phyloP scores from a whole-genome alignment of 2,113 vertebrate species.

The Sardina pilchardus region DNA sequence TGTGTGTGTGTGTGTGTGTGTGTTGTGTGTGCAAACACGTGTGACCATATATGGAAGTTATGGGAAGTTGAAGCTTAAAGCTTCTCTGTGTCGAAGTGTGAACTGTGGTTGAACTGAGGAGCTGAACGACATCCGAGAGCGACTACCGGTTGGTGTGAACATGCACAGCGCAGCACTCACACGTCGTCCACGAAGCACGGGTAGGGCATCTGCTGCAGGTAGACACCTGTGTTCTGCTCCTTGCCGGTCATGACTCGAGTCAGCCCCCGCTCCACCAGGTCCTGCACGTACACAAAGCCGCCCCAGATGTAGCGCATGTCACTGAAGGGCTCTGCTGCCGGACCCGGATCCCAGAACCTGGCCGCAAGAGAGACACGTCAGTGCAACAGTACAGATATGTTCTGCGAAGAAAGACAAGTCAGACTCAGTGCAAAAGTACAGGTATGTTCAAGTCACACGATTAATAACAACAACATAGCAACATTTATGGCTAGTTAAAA shows the following conservation, averaged over 20 bases:
- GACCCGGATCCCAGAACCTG: constrained; percentile 90
- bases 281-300: constrained; percentile 88
- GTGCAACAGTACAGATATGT: not conserved
- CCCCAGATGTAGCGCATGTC: constrained; percentile 88
- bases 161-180: constrained; percentile 68
- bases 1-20: not conserved
- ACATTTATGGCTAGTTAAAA: not conserved
- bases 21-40: not conserved
- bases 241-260: constrained; percentile 68
- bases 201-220: constrained; percentile 92
- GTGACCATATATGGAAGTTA: not conserved
- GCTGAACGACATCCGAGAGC: not conserved
- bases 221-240: constrained; percentile 67
- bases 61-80: not conserved
- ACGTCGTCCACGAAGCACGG: constrained; percentile 86
- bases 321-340: constrained; percentile 77
- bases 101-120: not conserved
- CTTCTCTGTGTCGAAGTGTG: not conserved
- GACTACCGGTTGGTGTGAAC: not conserved
- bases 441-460: not conserved
- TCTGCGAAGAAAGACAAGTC: not conserved
- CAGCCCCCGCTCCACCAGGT: constrained; percentile 83
- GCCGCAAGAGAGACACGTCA: not conserved
- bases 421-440: not conserved
- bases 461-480: not conserved